Base-by-base conservation (phyloP, 2,113 vertebrate species). In the Myotis yumanensis region DNA sequence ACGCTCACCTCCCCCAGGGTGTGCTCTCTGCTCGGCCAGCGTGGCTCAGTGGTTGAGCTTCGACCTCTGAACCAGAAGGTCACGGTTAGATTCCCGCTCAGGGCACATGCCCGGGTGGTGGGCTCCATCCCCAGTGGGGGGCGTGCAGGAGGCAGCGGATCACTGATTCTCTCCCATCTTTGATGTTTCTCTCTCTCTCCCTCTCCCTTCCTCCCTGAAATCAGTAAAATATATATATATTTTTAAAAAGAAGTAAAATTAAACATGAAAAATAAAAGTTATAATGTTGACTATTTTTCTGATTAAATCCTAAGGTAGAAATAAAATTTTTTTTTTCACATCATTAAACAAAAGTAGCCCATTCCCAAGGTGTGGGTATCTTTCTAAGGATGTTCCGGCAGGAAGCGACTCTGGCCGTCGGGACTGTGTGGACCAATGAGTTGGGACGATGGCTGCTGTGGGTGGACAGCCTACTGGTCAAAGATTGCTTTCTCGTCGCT, bases 291-390 rank as follows among this genome's bases (percentile, higher is more conserved):
- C 64, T 9, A 48, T 57, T 73, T 97, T 93, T 73, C 94, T 48
- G 84, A 89, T 82, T 89, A 92, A 95, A 95, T 87, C 62, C 9
- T 51, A 86, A 93, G 62, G 69, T 46, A 93, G 73, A 95, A 95
- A 95, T 94, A 51, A 91, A 91, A 95, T 72, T 35, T 11, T 57
- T 17, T 54, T 54, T 89, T 43, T 43, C 43, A 43, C 43, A 43
- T 43, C 7, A 43, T 43, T 43, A 43, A 43, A 43, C 43, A 43
- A 51, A 23, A 59, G 54, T 57, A 59, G n/a, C 57, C 22, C 23
- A 23, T 59, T 57, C 54, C 54, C 54, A 57, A 59, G 57, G 73
- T 48, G 23, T 72, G 46, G 84, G 17, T 32, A 90, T 81, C 57
- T 73, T 69, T 73, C 59, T 46, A 92, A 75, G 52, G 28, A 48